Conservation (phyloP, 1,140 invertebrate genomes). For the Musca vetustissima region DNA sequence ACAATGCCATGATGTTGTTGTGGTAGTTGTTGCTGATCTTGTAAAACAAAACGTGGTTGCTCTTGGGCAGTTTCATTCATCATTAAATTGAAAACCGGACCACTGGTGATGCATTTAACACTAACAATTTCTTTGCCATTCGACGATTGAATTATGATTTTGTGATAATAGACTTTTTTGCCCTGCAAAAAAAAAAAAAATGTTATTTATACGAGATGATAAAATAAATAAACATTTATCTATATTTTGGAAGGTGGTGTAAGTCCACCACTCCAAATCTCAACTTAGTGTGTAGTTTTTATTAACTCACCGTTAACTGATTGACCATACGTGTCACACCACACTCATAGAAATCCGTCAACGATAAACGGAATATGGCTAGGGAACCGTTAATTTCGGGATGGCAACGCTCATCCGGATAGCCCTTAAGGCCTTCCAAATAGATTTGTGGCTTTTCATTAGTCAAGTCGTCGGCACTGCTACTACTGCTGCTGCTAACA, state of each 20-base stretch:
- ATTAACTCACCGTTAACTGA: constrained; percentile 67
- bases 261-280: too few species aligned
- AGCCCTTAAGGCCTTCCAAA: constrained; percentile 72
- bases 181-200: constrained; percentile 57
- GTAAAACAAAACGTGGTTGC: constrained; percentile 45
- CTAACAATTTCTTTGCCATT: constrained; percentile 61
- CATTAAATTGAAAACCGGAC: constrained; percentile 52
- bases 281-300: neutral
- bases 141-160: constrained; percentile 66
- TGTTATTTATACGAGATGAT: neutral
- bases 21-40: too few species aligned
- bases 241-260: too few species aligned
- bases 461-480: neutral
- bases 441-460: constrained; percentile 61
- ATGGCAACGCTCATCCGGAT: constrained; percentile 63
- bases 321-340: constrained; percentile 68
- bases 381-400: constrained; percentile 58
- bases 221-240: too few species aligned
- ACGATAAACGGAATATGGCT: constrained; percentile 64
- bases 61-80: constrained; percentile 50
- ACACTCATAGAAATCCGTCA: constrained; percentile 67
- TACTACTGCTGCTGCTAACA: neutral
- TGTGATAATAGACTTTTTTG: constrained; percentile 72
- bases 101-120: constrained; percentile 61
- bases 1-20: constrained; percentile 57